Evolutionary conservation across 2,888 invertebrate genomes (phyloP).

Genomic region (Biston stratarius): DNA sequence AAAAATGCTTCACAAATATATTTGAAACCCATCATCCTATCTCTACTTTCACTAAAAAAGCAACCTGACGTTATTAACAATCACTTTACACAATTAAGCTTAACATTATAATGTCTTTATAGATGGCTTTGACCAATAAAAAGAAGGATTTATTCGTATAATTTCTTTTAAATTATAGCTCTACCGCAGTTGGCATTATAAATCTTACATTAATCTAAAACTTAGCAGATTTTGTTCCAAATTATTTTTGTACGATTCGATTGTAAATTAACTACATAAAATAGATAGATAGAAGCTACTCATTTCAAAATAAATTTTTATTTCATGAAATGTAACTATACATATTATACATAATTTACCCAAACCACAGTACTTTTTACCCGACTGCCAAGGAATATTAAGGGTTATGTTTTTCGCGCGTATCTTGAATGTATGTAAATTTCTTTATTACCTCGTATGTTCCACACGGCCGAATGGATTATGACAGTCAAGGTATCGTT

Average conservation of each 20-base stretch:
- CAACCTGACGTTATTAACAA: slow-evolving; percentile 45
- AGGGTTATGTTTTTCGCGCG: too few relatives aligned
- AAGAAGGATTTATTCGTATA: slow-evolving; percentile 13
- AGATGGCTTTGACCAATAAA: slow-evolving; percentile 12
- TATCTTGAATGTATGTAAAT: too few relatives aligned
- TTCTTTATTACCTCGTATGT: too few relatives aligned
- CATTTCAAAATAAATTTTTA: too few relatives aligned
- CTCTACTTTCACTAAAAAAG: slow-evolving; percentile 1
- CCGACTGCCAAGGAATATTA: too few relatives aligned
- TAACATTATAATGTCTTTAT: slow-evolving; percentile 12
- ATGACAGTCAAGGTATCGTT: too few relatives aligned
- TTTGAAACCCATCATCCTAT: not conserved
- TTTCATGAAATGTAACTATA: too few relatives aligned
- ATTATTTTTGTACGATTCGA: not conserved
- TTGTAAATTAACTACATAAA: not conserved
- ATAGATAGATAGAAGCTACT: not conserved
- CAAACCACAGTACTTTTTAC: too few relatives aligned
- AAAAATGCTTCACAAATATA: not conserved
- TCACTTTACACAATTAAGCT: slow-evolving; percentile 45
- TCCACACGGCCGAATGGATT: too few relatives aligned
- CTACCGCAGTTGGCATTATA: slow-evolving; percentile 27
- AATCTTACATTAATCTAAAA: slow-evolving; percentile 6
- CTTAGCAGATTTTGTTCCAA: not conserved
- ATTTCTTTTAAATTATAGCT: slow-evolving; percentile 19
- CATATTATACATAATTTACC: too few relatives aligned